A percentile compares a stretch with the other conserved stretches of the same genome.
Conservation (phyloP, 1,140 invertebrate species). For the Marisa cornuarietis region DNA sequence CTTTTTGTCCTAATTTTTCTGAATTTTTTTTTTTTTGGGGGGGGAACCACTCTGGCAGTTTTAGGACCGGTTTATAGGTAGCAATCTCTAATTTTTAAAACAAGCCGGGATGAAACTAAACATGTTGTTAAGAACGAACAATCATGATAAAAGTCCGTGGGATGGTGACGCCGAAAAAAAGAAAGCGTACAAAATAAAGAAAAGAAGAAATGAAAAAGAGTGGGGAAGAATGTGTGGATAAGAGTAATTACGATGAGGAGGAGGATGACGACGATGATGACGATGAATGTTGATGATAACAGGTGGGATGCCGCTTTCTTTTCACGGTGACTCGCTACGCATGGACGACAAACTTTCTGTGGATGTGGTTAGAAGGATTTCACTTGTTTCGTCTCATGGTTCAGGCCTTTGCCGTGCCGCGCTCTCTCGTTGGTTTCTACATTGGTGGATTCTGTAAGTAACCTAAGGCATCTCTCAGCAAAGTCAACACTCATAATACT, state of each 20-base stretch:
- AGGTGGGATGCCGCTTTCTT: slow-evolving; percentile 57
- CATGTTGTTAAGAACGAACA: background rate
- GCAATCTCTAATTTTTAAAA: background rate
- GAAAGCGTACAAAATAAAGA: no score
- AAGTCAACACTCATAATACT: background rate
- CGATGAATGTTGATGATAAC: background rate
- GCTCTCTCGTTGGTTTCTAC: slow-evolving; percentile 67
- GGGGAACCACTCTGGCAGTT: no score
- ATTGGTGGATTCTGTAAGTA: slow-evolving; percentile 69
- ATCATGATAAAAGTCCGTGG: background rate
- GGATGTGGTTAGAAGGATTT: slow-evolving; percentile 72
- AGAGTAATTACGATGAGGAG: slow-evolving; percentile 15
- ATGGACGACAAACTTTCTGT: slow-evolving; percentile 52
- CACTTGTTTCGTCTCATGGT: slow-evolving; percentile 70
- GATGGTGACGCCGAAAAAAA: background rate
- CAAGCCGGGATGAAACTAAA: background rate
- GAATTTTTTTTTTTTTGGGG: no score
- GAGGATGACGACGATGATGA: slow-evolving; percentile 9
- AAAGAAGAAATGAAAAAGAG: no score
- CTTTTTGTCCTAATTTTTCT: no score
- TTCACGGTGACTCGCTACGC: slow-evolving; percentile 53
- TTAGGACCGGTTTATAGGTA: no score
- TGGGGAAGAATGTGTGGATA: slow-evolving; percentile 2
- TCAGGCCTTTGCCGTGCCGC: slow-evolving; percentile 69
- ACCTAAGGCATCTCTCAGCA: background rate